Conservation (phyloP, 2,797 vertebrate species). For the Pyrocephalus nanus region DNA sequence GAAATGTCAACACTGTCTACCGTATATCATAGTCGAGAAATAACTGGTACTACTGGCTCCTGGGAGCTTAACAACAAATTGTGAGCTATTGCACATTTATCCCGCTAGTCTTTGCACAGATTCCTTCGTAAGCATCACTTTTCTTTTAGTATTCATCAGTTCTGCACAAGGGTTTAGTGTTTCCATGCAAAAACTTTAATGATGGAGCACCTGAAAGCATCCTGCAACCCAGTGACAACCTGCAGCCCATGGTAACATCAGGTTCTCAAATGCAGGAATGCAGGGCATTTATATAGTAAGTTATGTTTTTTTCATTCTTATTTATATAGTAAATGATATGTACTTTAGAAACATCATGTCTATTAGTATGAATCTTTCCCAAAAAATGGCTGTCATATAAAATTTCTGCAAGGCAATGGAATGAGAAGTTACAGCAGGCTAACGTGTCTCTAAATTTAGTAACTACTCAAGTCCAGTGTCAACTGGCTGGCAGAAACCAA, state of each 20-base stretch:
- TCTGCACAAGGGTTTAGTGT: neutral
- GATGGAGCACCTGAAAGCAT: neutral
- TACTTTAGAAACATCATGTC: neutral
- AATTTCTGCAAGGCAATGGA: neutral
- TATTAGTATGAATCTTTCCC: neutral
- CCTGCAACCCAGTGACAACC: neutral
- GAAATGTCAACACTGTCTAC: neutral
- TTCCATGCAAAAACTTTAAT: neutral
- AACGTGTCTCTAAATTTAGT: neutral
- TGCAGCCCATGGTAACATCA: neutral
- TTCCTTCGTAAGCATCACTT: neutral
- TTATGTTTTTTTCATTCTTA: neutral
- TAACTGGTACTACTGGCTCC: neutral
- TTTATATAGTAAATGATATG: fast-evolving
- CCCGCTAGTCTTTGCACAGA: neutral
- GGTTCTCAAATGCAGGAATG: neutral
- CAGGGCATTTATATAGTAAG: neutral
- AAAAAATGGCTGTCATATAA: neutral
- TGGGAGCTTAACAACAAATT: neutral
- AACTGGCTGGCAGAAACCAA: neutral
- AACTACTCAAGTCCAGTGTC: neutral
- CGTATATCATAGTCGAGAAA: neutral
- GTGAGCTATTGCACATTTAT: neutral
- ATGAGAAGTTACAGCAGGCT: neutral
- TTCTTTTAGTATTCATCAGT: neutral